Conservation (phyloP, 2,797 vertebrate species). For the Mormyrus hasselquistii region DNA sequence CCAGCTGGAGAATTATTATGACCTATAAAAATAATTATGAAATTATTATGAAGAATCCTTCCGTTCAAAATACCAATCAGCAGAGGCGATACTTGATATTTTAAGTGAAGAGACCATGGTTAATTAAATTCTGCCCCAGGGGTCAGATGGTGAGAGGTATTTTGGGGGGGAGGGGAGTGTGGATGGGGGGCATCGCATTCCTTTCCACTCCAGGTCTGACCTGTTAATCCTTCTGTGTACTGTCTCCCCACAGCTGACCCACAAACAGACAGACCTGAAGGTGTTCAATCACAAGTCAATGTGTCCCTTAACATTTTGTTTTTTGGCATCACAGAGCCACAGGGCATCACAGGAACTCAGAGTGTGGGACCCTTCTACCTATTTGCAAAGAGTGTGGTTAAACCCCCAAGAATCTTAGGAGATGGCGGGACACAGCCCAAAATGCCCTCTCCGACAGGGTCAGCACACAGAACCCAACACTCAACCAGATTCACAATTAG, state of each 20-base stretch:
- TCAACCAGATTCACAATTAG: not conserved
- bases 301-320: not conserved
- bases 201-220: not conserved
- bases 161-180: not conserved
- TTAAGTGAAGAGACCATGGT: not conserved
- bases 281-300: not conserved
- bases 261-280: not conserved
- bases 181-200: not conserved
- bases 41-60: not conserved
- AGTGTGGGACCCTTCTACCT: not conserved
- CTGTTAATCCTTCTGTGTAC: conserved; percentile 12
- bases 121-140: not conserved
- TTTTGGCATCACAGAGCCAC: not conserved
- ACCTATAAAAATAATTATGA: not conserved
- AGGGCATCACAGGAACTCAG: not conserved
- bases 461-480: not conserved
- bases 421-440: not conserved
- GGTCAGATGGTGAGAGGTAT: not conserved
- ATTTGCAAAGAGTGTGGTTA: not conserved
- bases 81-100: not conserved
- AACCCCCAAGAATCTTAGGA: not conserved
- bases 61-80: not conserved
- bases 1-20: not conserved
- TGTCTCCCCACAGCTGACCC: conserved; percentile 26
- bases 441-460: not conserved